These are phyloP conservation scores for Cryptocephalus moraei DNA, from an alignment of 2,888 invertebrate genomes.

Conservation along the genomic window DNA sequence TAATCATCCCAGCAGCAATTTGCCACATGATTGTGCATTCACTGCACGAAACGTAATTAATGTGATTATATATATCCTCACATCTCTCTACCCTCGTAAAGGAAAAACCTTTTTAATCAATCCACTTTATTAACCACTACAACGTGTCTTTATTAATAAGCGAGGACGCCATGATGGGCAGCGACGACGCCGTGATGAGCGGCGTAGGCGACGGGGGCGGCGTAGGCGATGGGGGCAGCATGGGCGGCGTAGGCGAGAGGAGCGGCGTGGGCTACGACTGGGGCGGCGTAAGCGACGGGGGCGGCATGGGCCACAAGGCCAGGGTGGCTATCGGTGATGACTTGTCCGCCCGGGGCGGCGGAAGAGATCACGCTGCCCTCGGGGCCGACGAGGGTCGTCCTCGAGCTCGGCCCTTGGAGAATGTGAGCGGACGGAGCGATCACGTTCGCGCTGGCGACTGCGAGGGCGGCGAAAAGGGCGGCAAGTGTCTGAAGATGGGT, in stretches of 20 bases:
- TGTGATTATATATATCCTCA: too few relatives aligned
- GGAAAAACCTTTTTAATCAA: too few relatives aligned
- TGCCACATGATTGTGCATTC: too few relatives aligned
- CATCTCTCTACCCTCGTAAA: too few relatives aligned
- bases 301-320: not conserved
- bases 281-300: constrained; percentile 11
- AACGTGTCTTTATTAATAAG: not conserved
- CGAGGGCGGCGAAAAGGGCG: constrained; percentile 5
- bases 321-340: constrained; percentile 15
- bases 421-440: constrained; percentile 6
- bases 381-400: constrained; percentile 21
- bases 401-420: constrained; percentile 26
- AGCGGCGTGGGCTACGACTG: constrained; percentile 7
- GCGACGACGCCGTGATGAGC: constrained; percentile 6
- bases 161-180: constrained; percentile 1
- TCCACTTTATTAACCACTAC: too few relatives aligned
- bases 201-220: constrained; percentile 10
- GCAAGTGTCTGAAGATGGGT: not conserved
- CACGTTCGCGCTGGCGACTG: constrained; percentile 19
- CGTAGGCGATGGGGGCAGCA: constrained; percentile 5
- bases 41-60: too few relatives aligned
- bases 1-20: too few relatives aligned
- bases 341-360: constrained; percentile 23
- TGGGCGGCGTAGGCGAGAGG: constrained; percentile 10
- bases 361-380: constrained; percentile 25